A percentile compares a stretch with the other conserved stretches of the same genome.
These are phyloP conservation scores for Drosophila micromelanica DNA, from an alignment of 1,140 invertebrate genomes.

Conservation along the genomic window DNA sequence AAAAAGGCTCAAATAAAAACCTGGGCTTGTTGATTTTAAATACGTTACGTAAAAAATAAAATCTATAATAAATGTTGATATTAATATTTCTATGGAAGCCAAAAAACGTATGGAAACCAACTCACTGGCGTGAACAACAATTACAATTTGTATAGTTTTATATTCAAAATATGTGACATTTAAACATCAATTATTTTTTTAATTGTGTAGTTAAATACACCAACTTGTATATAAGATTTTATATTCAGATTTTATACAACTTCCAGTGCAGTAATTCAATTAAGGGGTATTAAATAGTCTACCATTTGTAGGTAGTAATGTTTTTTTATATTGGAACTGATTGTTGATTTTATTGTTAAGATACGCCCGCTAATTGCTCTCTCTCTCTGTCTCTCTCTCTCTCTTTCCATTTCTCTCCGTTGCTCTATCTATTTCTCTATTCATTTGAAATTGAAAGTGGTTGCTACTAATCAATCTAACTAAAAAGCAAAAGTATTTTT, in stretches of 20 bases:
- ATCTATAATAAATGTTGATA: neutral
- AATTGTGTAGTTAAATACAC: too few relatives aligned
- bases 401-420: neutral
- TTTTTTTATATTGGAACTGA: conserved; percentile 14
- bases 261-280: too few relatives aligned
- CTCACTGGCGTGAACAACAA: too few relatives aligned
- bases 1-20: too few relatives aligned
- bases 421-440: neutral
- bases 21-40: too few relatives aligned
- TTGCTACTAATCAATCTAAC: conserved; percentile 55
- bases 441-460: conserved; percentile 65
- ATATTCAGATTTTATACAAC: neutral
- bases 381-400: conserved; percentile 14
- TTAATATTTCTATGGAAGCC: neutral
- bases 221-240: too few relatives aligned
- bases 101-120: too few relatives aligned
- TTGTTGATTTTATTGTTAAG: conserved; percentile 68
- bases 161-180: too few relatives aligned
- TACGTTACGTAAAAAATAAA: neutral
- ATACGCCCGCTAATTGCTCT: conserved; percentile 59
- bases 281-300: neutral
- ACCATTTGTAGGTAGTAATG: neutral
- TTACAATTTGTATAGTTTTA: too few relatives aligned
- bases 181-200: too few relatives aligned
- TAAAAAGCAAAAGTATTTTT: conserved; percentile 55